These are phyloP conservation scores for Drosophila takahashii DNA, from an alignment of 1,140 invertebrate genomes.

Conservation along the genomic window DNA sequence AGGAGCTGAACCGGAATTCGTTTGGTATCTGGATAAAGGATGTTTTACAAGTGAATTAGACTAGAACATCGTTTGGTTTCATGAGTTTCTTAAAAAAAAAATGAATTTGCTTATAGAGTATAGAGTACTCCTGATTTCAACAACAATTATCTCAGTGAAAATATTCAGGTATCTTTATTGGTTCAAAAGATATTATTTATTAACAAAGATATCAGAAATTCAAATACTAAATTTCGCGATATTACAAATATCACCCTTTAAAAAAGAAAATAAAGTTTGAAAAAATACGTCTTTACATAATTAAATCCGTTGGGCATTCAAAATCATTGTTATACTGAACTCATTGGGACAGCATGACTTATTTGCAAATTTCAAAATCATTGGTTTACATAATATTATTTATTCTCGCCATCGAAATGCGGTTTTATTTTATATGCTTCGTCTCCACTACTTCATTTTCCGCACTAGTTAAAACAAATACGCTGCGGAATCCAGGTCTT, in stretches of 20 bases:
- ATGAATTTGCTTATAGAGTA: not conserved
- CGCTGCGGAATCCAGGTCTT: not conserved
- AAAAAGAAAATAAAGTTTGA: too few relatives aligned
- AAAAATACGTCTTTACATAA: too few relatives aligned
- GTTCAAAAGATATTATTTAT: too few relatives aligned
- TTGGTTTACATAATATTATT: not conserved
- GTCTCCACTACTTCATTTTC: not conserved
- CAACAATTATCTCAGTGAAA: too few relatives aligned
- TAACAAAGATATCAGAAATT: too few relatives aligned
- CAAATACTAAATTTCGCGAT: too few relatives aligned
- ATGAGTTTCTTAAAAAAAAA: conserved; percentile 1
- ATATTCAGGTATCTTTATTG: too few relatives aligned
- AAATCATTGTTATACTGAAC: too few relatives aligned
- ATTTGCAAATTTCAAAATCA: not conserved
- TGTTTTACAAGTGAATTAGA: not conserved
- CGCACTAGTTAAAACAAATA: not conserved
- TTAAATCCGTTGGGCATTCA: too few relatives aligned
- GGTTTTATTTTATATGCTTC: not conserved
- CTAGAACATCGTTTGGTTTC: conserved; percentile 6
- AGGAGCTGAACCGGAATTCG: not conserved
- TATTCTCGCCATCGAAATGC: not conserved
- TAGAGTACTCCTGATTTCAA: too few relatives aligned
- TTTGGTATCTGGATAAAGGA: not conserved
- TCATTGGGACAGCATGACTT: not conserved
- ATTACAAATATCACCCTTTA: too few relatives aligned